A percentile compares a stretch with the other conserved stretches of the same genome.
These are phyloP conservation scores for Rhorus exstirpatorius DNA, from an alignment of 2,888 invertebrate species.

Conservation along the genomic window DNA sequence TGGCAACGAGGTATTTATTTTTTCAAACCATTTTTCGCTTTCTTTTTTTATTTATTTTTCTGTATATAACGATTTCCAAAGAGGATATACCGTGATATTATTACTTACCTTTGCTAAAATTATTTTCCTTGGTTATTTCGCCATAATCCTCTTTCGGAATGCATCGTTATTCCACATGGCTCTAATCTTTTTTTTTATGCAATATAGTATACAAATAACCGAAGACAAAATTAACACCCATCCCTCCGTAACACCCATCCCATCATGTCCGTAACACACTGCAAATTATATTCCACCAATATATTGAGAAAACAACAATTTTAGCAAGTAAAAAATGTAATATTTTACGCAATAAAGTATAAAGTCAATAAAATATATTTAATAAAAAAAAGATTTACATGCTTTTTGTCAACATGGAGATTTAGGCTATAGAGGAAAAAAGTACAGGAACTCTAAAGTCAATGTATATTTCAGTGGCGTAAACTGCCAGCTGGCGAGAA, in stretches of 20 bases:
- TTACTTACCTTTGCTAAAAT: constrained; percentile 1
- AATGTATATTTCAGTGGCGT: constrained; percentile 92
- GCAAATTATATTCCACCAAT: too few species aligned
- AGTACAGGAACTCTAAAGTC: neutral
- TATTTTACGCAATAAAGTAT: neutral
- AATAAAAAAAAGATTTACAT: constrained; percentile 8
- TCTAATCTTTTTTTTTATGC: constrained; percentile 45
- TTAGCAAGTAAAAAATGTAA: neutral
- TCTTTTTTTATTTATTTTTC: constrained; percentile 58
- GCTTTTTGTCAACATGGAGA: constrained; percentile 14
- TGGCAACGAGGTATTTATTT: constrained; percentile 89
- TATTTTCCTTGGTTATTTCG: neutral
- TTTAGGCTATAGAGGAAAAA: neutral
- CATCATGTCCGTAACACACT: neutral
- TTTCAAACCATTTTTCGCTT: constrained; percentile 74
- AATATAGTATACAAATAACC: neutral
- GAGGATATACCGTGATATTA: constrained; percentile 34
- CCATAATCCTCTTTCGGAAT: constrained; percentile 69
- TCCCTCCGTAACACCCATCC: neutral
- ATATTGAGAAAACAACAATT: too few species aligned
- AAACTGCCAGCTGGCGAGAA: constrained; percentile 95
- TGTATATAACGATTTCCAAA: constrained; percentile 47
- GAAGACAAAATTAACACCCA: constrained; percentile 1
- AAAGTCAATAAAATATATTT: neutral
- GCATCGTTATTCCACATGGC: constrained; percentile 33